Base-by-base conservation (phyloP, 2,113 vertebrate species). In the Gulo gulo region DNA sequence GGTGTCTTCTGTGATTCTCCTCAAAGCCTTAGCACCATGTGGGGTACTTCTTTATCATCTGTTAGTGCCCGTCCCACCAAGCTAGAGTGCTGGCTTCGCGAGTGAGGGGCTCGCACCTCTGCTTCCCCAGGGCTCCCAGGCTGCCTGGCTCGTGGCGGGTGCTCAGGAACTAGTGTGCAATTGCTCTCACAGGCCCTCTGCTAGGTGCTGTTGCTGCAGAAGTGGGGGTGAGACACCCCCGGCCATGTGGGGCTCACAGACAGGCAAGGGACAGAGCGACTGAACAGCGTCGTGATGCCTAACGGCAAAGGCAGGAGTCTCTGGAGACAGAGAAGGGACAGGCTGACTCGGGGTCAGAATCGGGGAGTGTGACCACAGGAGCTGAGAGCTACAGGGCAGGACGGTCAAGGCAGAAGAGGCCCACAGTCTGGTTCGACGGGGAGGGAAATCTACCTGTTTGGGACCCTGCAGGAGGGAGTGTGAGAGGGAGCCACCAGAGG, bases 161-260 rank as follows among this genome's bases (percentile, higher is more conserved):
- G 2, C 65, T 26, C 26, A 20, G 82, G 59, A 65, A 7, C 65
- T 4, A 4, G 26, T 4, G 8, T 18, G 14, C 73, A 36, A 0
- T 63, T 1, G 21, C 18, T 55, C 74, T 42, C 0, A 0, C 1
- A 4, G 86, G 12, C 59, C 0, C 36, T 45, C 36, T 7, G 4
- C 76, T 47, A 0, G 81, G 61, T 47, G 52, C n/a, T 2, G 1
- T 15, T 2, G 5, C 0, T 15, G 79, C 13, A 0, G 26, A 23
- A 0, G 1, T 24, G 18, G 31, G 50, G 31, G 36, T 26, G 36
- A 79, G 67, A 23, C 10, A 8, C 15, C 63, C 31, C 18, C 26
- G 69, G 39, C 47, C 74, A 59, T 0, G 0, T 31, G 74, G 36
- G 8, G 76, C 67, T 88, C 9, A 21, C 15, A 18, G 74, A 18